Conservation (phyloP, 2,888 invertebrate genomes). For the Doris montereyensis region DNA sequence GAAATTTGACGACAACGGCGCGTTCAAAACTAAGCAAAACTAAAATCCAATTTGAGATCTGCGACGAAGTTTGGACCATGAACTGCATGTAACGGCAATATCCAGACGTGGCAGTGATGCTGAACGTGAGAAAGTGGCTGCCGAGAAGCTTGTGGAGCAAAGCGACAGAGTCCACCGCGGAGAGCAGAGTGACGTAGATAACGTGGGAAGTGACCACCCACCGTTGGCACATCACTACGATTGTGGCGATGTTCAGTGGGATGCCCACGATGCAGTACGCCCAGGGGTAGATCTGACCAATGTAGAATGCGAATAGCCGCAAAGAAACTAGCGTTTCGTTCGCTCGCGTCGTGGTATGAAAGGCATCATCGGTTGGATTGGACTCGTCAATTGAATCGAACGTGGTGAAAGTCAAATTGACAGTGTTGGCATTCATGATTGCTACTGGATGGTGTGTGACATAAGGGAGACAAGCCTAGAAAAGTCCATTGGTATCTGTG, state of each 20-base stretch:
- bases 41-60: background rate
- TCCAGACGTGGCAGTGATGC: background rate
- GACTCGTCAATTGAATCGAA: no score
- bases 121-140: background rate
- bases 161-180: background rate
- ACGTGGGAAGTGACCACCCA: background rate
- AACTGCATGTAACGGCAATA: background rate
- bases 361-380: no score
- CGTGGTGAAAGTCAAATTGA: no score
- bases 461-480: no score
- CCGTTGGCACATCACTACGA: background rate
- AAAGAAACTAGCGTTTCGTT: no score
- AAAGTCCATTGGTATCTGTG: no score
- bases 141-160: background rate
- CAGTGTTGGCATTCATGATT: no score
- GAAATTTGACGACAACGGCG: background rate
- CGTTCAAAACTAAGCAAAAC: background rate
- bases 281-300: background rate
- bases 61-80: background rate
- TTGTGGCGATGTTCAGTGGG: background rate
- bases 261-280: background rate
- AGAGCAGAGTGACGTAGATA: background rate
- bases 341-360: no score
- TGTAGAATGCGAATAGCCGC: background rate
- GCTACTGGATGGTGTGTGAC: no score